Evolutionary conservation across 2,888 invertebrate genomes (phyloP), one percentile per base, ranked within the genome.

Genomic region (Caenorhabditis japonica): DNA sequence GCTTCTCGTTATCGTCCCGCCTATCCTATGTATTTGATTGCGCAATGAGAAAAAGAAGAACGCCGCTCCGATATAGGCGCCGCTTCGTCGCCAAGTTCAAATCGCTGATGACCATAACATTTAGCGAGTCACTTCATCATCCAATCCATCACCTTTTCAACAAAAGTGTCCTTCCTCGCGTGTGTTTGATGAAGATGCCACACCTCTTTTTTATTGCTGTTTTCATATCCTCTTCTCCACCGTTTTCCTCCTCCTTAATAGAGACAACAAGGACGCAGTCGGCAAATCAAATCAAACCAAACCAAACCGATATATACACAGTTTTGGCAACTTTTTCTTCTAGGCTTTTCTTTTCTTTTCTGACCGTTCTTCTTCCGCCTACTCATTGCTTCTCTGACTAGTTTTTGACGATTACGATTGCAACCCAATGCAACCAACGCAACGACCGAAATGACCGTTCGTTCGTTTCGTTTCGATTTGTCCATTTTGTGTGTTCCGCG

Each of bases 121-220:
- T n/a, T n/a, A n/a, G n/a, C n/a, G n/a, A n/a, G n/a, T n/a, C n/a
- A n/a, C n/a, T n/a, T 43, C 27, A 25, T 33, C 25, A 33, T 17
- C 52, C 49, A 33, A 61, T 61, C 52, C 61, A 61, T 61, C 61
- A 52, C 52, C 46, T 52, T 12, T 12, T 17, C 39, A 10, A 12
- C 5, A 12, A 34, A 17, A 13, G 38, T n/a, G 38, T 41, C 19
- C 41, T 38, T 52, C 55, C 55, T 55, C 62, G 33, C 23, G 25
- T 46, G 19, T 51, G 43, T 52, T 23, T 12, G n/a, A 44, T n/a
- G n/a, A n/a, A n/a, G n/a, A n/a, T 44, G 62, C 62, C 62, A 64
- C 62, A 64, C 62, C 62, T 64, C 62, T 64, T 64, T 62, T 64
- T 64, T 64, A 64, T 64, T 64, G 62, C 55, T 55, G 62, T 38